Evolutionary conservation across 2,113 vertebrate genomes (phyloP), one percentile per base, ranked within the genome.

Genomic region (Boleophthalmus pectinirostris): DNA sequence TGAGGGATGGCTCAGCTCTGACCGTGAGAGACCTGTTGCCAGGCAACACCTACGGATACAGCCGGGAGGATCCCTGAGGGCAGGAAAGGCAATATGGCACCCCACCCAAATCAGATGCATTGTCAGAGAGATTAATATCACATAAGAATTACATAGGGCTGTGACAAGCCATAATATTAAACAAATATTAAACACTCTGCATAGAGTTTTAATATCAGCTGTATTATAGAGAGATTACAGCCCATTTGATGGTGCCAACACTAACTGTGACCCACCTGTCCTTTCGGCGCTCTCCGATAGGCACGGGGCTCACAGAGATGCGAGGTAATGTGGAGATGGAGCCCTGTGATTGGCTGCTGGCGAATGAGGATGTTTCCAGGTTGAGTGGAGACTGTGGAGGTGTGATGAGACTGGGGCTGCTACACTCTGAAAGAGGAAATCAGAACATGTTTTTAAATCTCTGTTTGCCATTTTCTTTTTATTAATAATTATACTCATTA

Each of bases 351-450:
- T 98, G 98, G 93, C 94, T 96, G 84, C 96, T 97, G 75, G 94
- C 85, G 0, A 96, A 97, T 7, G 96, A 98, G 43, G 96, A 95
- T 0, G 96, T 96, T 89, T 99, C 97, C 73, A 98, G 84, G 79
- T 96, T 98, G 66, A 98, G 93, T 12, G 98, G 98, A 0, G 98
- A 99, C 75, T 97, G 96, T 0, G 97, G 98, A 70, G 98, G 98
- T 0, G 97, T 99, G 90, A 96, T 94, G 80, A 97, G 90, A 83
- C 96, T 95, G 82, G 96, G 96, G 80, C 96, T 98, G 93, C 96
- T 98, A 83, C 97, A 97, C 84, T 99, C 98, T 0, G 97, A 98
- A 77, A 71, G 72, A 47, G 75, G n/a, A 66, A 25, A 23, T 25
- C 23, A 33, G 7, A 6, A 25, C 24, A 11, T 21, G 54, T 16